Base-by-base conservation (phyloP, 2,113 vertebrate genomes). In the Rhinoptilus africanus region DNA sequence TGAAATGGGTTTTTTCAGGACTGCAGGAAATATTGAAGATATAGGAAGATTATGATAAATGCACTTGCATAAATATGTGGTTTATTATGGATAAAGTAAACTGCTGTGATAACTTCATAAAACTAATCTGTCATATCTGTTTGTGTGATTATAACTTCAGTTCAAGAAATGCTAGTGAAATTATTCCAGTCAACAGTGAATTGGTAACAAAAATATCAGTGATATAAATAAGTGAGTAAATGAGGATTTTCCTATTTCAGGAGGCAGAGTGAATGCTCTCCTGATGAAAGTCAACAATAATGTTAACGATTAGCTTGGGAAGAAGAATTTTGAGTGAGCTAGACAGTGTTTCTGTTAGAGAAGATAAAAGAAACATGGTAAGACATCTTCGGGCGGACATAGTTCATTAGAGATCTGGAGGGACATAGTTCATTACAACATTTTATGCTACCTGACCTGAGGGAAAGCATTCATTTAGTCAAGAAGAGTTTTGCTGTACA, bases 81-180 rank as follows among this genome's bases (percentile, higher is more conserved):
- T 93, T 54, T 92, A 89, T 80, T 84, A 74, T 80, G 41, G 32
- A 86, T 67, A 56, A 74, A 59, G 26, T 59, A 75, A 88, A 86
- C 37, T 57, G 5, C 37, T 54, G 27, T 53, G n/a, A 74, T 66
- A 88, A 83, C n/a, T 85, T 82, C 79, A 82, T 73, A 73, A 92
- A 97, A 82, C 6, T 15, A 95, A 67, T 83, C 41, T 92, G 45
- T 66, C n/a, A 6, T 79, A 73, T 78, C 78, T 86, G n/a, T 81
- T 87, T 88, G 27, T 76, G 43, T 71, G 59, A 90, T 43, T 88
- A 66, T 63, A 96, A 80, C 35, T 81, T 78, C 50, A 92, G 37
- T 86, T 96, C 75, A 92, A 66, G 81, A 92, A 88, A 41, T 47
- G 28, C 15, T 94, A 92, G 84, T 80, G 59, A 92, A 92, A 88